phyloP scores from a whole-genome alignment of 2,113 vertebrate species.

The Trogon surrucura region DNA sequence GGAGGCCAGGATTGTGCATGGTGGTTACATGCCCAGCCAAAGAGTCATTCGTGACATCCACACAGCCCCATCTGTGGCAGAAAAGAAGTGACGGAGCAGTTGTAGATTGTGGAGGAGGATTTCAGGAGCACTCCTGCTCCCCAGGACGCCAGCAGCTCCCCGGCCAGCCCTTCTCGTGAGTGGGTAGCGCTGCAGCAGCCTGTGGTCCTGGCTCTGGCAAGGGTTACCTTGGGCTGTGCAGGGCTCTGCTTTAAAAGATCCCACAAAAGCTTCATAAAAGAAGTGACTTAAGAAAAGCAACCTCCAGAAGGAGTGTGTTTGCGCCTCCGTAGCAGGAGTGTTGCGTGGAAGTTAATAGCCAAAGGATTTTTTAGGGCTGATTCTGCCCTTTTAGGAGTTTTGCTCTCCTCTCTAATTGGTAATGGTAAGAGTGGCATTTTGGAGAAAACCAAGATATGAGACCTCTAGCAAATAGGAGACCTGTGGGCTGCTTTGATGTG shows the following conservation, averaged over 20 bases:
- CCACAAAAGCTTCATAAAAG: not conserved
- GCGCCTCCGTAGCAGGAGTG: not conserved
- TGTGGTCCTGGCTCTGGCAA: fast-evolving
- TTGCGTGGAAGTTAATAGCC: not conserved
- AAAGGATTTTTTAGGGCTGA: not conserved
- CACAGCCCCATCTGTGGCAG: not conserved
- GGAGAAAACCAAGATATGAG: not conserved
- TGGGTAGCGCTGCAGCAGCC: not conserved
- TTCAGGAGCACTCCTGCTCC: not conserved
- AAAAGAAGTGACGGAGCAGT: not conserved
- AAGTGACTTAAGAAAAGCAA: not conserved
- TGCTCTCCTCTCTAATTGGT: not conserved
- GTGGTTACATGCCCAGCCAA: fast-evolving
- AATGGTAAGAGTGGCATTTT: not conserved
- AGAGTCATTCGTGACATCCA: not conserved
- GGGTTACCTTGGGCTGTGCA: not conserved
- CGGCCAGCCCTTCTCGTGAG: not conserved
- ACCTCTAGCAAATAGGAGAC: not conserved
- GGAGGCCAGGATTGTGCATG: not conserved
- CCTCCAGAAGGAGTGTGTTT: not conserved
- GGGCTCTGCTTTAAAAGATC: not conserved
- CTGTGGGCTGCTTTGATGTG: not conserved
- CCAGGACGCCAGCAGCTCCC: not conserved
- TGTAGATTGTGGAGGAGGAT: not conserved
- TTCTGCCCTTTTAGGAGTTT: constrained; percentile 3